Evolutionary conservation across 1,140 invertebrate genomes (phyloP).

Genomic region (Phymastichus coffea): DNA sequence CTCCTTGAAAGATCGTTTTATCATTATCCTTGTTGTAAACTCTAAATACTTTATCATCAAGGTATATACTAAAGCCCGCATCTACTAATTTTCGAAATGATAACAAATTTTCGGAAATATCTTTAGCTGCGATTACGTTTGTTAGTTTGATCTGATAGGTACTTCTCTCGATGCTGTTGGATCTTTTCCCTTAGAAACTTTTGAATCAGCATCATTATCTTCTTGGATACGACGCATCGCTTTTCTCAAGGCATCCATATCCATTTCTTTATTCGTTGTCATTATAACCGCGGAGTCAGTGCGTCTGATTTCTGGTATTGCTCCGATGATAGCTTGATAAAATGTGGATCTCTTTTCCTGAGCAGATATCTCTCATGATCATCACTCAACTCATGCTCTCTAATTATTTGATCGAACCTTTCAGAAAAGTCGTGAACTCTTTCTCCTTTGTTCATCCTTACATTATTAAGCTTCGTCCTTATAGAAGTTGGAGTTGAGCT

Average conservation of each 20-base stretch:
- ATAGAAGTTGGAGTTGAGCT: conserved; percentile 32
- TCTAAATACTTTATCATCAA: too few species aligned
- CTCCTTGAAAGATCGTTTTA: conserved; percentile 27
- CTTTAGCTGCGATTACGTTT: conserved; percentile 29
- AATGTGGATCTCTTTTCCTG: conserved; percentile 34
- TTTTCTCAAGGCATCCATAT: conserved; percentile 24
- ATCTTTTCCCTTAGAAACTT: conserved; percentile 14
- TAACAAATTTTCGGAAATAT: conserved; percentile 31
- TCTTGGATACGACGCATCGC: conserved; percentile 18
- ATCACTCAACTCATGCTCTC: conserved; percentile 33
- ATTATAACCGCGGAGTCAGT: conserved; percentile 17
- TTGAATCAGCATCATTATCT: conserved; percentile 16
- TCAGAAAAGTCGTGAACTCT: conserved; percentile 28
- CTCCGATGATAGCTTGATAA: conserved; percentile 29
- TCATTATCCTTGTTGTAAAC: conserved; percentile 24
- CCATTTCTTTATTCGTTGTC: conserved; percentile 21
- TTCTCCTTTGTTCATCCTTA: conserved; percentile 27
- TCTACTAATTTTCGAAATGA: conserved; percentile 30
- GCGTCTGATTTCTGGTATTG: conserved; percentile 26
- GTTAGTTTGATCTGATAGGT: conserved; percentile 28
- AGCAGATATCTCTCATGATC: conserved; percentile 27
- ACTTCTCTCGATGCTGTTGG: conserved; percentile 18
- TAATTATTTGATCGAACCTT: conserved; percentile 30
- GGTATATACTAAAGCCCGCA: too few species aligned
- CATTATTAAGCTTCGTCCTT: conserved; percentile 28